Conservation (phyloP, 1,140 invertebrate species). For the Oedothorax gibbosus region DNA sequence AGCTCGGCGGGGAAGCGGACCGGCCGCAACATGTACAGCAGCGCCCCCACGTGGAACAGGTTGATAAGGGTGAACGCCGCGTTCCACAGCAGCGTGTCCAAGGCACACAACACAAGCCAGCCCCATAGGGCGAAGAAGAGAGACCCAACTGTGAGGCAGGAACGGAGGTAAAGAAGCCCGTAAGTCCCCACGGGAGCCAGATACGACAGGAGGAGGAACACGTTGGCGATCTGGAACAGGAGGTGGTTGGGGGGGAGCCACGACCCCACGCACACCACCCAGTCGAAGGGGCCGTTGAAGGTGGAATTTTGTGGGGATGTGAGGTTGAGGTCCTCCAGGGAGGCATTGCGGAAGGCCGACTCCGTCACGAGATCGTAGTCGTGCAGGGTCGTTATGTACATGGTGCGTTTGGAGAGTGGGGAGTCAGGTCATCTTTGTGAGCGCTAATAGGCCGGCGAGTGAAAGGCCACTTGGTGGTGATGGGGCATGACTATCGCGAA, state of each 20-base stretch:
- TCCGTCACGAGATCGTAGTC: no score
- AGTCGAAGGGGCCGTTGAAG: background rate
- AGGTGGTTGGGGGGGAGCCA: conserved; percentile 56
- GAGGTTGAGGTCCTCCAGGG: no score
- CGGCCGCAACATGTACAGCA: conserved; percentile 82
- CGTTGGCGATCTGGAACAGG: conserved; percentile 79
- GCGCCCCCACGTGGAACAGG: conserved; percentile 81
- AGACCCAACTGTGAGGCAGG: conserved; percentile 81
- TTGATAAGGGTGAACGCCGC: conserved; percentile 84
- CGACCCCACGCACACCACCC: conserved; percentile 24
- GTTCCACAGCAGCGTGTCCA: conserved; percentile 89
- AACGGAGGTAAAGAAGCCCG: conserved; percentile 82
- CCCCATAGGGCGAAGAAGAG: conserved; percentile 84
- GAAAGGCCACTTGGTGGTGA: no score
- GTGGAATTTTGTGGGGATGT: background rate
- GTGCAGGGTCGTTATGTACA: no score
- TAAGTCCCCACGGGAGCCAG: conserved; percentile 82
- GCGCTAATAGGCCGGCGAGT: no score
- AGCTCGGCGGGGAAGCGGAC: conserved; percentile 86
- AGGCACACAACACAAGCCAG: conserved; percentile 84
- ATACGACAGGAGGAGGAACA: conserved; percentile 83
- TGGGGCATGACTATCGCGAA: no score
- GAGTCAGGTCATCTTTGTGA: no score
- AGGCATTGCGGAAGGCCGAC: no score
- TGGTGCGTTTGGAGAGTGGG: no score